Conservation (phyloP, 2,888 invertebrate genomes). For the Macroteleia sp. region DNA sequence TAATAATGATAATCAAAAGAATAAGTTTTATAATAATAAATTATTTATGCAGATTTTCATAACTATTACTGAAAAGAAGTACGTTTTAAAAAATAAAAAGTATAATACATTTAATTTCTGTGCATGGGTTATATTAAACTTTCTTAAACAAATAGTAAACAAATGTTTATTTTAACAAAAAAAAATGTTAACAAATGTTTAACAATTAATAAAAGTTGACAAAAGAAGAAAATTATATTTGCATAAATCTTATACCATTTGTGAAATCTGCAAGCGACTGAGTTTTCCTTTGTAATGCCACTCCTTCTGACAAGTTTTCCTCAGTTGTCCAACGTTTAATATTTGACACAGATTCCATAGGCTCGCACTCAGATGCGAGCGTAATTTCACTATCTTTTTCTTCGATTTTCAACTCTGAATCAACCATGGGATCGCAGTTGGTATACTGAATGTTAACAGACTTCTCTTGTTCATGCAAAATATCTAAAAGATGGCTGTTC, state of each 20-base stretch:
- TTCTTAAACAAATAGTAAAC: no score
- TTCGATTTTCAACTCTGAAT: conserved; percentile 69
- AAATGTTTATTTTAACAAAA: no score
- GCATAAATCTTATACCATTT: conserved; percentile 70
- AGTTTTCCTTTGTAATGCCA: conserved; percentile 78
- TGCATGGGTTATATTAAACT: no score
- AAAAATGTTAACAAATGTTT: no score
- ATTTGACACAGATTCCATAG: conserved; percentile 53
- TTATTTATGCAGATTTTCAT: no score
- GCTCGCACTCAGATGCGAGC: conserved; percentile 50
- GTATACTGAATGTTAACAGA: conserved; percentile 66
- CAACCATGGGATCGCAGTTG: conserved; percentile 61
- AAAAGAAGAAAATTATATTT: background rate
- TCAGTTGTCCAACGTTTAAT: conserved; percentile 82
- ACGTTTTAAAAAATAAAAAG: no score
- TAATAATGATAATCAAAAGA: no score
- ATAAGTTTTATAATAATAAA: no score
- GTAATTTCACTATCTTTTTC: conserved; percentile 66
- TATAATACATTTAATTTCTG: no score
- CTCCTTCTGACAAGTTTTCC: conserved; percentile 80
- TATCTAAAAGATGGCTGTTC: conserved; percentile 87
- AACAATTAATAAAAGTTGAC: no score
- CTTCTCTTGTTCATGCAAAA: conserved; percentile 90
- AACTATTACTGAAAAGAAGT: no score
- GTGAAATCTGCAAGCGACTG: conserved; percentile 81